Base-by-base conservation (phyloP, 2,113 vertebrate species). In the Isichthys henryi region DNA sequence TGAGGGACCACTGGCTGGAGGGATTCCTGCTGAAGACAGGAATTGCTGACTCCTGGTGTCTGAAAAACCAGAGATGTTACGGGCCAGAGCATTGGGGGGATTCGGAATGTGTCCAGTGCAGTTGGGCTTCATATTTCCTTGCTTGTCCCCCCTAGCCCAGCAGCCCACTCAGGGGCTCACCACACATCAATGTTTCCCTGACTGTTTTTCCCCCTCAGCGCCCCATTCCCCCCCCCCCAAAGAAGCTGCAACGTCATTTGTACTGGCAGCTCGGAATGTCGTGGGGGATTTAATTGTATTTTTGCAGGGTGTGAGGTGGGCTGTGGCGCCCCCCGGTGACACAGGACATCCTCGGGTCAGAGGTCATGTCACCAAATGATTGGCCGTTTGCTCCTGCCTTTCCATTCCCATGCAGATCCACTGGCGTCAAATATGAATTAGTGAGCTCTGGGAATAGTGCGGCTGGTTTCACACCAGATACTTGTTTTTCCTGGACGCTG, bases 341-440 rank as follows among this genome's bases (percentile, higher is more conserved):
- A n/a, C 23, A 13, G 83, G 3, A 23, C 45, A 46, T 17, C 46
- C 46, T 31, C 21, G 19, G 85, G 85, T 86, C 85, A 86, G 85
- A 86, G 85, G 43, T 53, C 85, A 35, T 13, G 48, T 11, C 46
- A 13, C 48, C 21, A 93, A 86, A 46, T 10, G 43, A 45, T 46
- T 19, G 0, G 27, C 11, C 5, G 49, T 15, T 39, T 5, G n/a
- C n/a, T n/a, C 23, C 15, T 52, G 91, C 93, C 92, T 93, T 94
- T 91, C 93, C 93, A 0, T 93, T 93, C 92, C 92, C 91, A 90
- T 91, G 92, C 92, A 92, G 86, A 94, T 95, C 92, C 93, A 93
- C 94, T 94, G 94, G 94, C 94, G 92, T 94, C 50, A 94, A 95
- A 94, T 93, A 94, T 94, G 92, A 91, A 94, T 94, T 94, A 89